A percentile compares a stretch with the other conserved stretches of the same genome.
These are phyloP conservation scores for Psix sp. DNA, from an alignment of 1,140 invertebrate genomes.

Conservation along the genomic window DNA sequence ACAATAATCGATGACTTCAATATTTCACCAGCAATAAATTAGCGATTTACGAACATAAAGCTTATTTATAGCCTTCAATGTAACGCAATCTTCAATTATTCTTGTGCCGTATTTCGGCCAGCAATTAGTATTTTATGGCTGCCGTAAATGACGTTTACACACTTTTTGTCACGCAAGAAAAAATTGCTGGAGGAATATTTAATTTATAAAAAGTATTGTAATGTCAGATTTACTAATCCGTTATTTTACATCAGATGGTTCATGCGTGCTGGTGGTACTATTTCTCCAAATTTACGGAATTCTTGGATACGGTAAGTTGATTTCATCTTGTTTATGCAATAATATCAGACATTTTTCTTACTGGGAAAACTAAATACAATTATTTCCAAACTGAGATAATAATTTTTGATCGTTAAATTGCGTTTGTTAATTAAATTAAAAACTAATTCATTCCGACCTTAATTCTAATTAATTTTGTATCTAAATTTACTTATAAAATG, in stretches of 20 bases:
- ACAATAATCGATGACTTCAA: conserved; percentile 35
- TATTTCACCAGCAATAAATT: conserved; percentile 46
- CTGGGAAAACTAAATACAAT: too few relatives aligned
- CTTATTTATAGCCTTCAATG: conserved; percentile 21
- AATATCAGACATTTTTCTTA: too few relatives aligned
- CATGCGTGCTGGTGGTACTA: conserved; percentile 97
- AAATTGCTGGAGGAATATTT: conserved; percentile 45
- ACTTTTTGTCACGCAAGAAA: conserved; percentile 19
- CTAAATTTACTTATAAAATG: too few relatives aligned
- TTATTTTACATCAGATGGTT: conserved; percentile 86
- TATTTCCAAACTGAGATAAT: too few relatives aligned
- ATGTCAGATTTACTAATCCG: conserved; percentile 39
- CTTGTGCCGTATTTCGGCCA: conserved; percentile 10
- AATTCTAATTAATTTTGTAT: too few relatives aligned
- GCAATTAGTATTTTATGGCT: conserved; percentile 32
- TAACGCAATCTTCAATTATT: conserved; percentile 30
- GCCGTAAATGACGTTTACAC: conserved; percentile 32
- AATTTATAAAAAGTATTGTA: conserved; percentile 12
- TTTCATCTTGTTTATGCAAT: too few relatives aligned
- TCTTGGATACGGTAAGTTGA: conserved; percentile 96
- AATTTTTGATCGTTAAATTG: too few relatives aligned
- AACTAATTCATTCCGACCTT: too few relatives aligned
- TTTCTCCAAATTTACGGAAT: conserved; percentile 96
- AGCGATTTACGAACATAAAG: conserved; percentile 4
- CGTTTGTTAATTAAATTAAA: too few relatives aligned